Conservation (phyloP, 2,797 vertebrate species). For the Melanotaenia nigrans region DNA sequence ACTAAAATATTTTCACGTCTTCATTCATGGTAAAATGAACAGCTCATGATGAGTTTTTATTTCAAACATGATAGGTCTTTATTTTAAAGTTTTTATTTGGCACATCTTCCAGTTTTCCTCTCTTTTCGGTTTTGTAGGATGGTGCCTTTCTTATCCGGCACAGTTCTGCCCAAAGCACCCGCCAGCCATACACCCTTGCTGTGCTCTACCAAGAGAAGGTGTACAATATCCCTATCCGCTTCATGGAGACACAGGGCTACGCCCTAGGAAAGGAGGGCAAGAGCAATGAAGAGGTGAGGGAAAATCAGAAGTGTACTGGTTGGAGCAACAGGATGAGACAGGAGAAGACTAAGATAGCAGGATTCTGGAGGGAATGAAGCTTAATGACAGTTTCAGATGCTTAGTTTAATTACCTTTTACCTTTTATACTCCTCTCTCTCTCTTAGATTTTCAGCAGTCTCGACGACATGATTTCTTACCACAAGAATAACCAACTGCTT, state of each 20-base stretch:
- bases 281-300: conserved; percentile 81
- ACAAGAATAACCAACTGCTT: conserved; percentile 80
- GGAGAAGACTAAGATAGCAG: neutral
- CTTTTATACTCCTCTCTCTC: conserved; percentile 14
- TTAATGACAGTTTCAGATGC: neutral
- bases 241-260: conserved; percentile 69
- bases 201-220: conserved; percentile 82
- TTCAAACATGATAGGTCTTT: neutral
- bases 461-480: conserved; percentile 81
- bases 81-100: neutral
- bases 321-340: neutral
- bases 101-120: neutral
- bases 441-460: conserved; percentile 79
- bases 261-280: conserved; percentile 85
- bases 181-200: conserved; percentile 82
- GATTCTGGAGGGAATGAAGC: neutral
- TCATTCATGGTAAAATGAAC: conserved; percentile 3
- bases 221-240: conserved; percentile 84
- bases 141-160: conserved; percentile 82
- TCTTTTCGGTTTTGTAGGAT: conserved; percentile 65
- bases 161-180: conserved; percentile 75
- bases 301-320: neutral
- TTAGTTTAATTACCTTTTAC: conserved; percentile 2
- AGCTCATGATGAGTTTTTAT: neutral
- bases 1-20: conserved; percentile 2